Conservation (phyloP, 2,797 vertebrate species). For the Pyrocephalus nanus region DNA sequence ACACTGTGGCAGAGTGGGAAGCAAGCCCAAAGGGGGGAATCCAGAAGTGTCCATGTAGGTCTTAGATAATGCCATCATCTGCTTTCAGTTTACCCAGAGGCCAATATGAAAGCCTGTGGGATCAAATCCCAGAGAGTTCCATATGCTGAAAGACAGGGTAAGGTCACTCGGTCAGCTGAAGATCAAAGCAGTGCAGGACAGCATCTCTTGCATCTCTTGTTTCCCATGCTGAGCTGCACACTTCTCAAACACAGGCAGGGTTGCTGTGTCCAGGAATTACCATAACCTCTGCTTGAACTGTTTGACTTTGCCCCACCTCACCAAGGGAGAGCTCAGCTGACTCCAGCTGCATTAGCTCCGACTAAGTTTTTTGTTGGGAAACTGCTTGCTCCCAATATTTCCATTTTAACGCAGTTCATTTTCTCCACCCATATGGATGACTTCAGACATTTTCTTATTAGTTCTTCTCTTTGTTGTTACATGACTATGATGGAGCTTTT, state of each 20-base stretch:
- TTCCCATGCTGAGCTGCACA: background rate
- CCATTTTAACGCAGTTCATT: conserved; percentile 3
- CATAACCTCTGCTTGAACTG: conserved; percentile 16
- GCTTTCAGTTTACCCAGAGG: background rate
- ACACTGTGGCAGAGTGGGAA: background rate
- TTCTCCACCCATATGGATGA: conserved; percentile 22
- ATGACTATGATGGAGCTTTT: background rate
- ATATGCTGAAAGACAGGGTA: background rate
- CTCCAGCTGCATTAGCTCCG: background rate
- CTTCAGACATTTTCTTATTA: conserved; percentile 25
- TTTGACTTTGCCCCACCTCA: background rate
- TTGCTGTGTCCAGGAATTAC: fast-evolving
- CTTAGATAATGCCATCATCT: fast-evolving
- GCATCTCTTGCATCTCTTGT: background rate
- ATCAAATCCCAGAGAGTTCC: background rate
- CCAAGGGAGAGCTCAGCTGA: conserved; percentile 3
- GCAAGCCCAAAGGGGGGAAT: background rate
- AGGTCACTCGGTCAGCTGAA: background rate
- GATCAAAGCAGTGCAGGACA: background rate
- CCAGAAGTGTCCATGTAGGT: fast-evolving
- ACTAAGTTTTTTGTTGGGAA: background rate
- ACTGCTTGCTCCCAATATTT: background rate
- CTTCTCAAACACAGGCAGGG: background rate
- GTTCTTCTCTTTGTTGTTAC: background rate
- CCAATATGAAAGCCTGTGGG: fast-evolving